Percentiles rank a stretch among this genome's conserved stretches.
Evolutionary conservation across 1,140 invertebrate species (phyloP).

Genomic region (Heliothis virescens): DNA sequence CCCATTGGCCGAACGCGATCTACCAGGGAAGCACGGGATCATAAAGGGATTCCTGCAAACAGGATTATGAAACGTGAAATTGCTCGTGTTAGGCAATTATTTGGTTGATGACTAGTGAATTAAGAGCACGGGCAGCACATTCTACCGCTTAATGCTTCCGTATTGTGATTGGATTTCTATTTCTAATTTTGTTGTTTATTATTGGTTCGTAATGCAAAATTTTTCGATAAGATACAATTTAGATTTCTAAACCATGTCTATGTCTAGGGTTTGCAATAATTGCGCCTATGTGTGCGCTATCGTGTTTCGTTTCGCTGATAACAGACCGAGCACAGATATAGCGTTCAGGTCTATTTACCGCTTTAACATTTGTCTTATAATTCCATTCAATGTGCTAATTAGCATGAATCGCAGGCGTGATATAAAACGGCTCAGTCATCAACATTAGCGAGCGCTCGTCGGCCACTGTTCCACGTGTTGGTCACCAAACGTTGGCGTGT

Average conservation of each 20-base stretch:
- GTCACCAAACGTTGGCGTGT: conserved; percentile 30
- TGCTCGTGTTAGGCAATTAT: conserved; percentile 4
- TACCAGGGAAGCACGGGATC: background rate
- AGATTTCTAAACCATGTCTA: background rate
- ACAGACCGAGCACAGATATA: background rate
- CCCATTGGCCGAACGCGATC: background rate
- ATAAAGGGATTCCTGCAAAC: background rate
- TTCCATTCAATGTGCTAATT: background rate
- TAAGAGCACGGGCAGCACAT: background rate
- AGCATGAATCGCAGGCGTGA: conserved; percentile 8
- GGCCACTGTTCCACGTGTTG: conserved; percentile 44
- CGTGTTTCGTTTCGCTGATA: conserved; percentile 7
- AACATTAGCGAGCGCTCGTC: conserved; percentile 3
- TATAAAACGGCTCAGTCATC: background rate
- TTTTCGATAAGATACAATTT: background rate
- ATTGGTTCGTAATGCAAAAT: background rate
- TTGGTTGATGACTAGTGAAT: conserved; percentile 16
- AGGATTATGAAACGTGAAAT: background rate
- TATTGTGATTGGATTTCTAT: background rate
- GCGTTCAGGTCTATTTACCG: conserved; percentile 12
- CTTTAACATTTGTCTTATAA: conserved; percentile 12
- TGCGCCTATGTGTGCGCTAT: background rate
- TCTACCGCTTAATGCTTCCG: background rate
- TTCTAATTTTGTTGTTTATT: background rate
- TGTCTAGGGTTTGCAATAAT: background rate